These are phyloP conservation scores for Diglossa cyanea DNA, from an alignment of 2,797 vertebrate species.

Conservation along the genomic window DNA sequence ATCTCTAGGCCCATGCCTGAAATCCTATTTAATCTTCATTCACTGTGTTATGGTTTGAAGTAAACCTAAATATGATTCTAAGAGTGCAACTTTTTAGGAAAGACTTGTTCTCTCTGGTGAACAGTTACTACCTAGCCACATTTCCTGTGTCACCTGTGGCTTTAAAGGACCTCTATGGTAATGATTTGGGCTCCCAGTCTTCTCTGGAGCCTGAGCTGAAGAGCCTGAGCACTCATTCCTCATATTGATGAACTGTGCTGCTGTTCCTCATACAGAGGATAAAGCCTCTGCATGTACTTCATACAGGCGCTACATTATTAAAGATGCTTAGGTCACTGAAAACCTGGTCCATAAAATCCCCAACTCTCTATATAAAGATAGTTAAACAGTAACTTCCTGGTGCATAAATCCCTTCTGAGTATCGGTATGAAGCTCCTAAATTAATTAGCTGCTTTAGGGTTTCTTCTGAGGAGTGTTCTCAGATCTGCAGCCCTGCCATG, in stretches of 20 bases:
- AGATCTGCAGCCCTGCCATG: not conserved
- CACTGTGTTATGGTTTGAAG: not conserved
- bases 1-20: not conserved
- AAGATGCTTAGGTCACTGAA: not conserved
- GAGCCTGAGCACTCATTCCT: not conserved
- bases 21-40: not conserved
- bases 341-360: not conserved
- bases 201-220: not conserved
- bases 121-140: not conserved
- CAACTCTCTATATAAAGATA: not conserved
- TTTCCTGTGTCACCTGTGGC: not conserved
- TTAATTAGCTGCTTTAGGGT: not conserved
- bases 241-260: not conserved
- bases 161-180: not conserved
- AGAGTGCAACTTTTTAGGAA: not conserved
- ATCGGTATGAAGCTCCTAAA: not conserved
- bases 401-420: not conserved
- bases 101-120: accelerated
- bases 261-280: not conserved
- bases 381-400: not conserved
- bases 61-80: not conserved
- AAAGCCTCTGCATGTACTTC: not conserved
- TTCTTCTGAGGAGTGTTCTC: not conserved
- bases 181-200: not conserved
- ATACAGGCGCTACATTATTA: not conserved